Base-by-base conservation (phyloP, 2,113 vertebrate genomes). In the Atrichornis clamosus region DNA sequence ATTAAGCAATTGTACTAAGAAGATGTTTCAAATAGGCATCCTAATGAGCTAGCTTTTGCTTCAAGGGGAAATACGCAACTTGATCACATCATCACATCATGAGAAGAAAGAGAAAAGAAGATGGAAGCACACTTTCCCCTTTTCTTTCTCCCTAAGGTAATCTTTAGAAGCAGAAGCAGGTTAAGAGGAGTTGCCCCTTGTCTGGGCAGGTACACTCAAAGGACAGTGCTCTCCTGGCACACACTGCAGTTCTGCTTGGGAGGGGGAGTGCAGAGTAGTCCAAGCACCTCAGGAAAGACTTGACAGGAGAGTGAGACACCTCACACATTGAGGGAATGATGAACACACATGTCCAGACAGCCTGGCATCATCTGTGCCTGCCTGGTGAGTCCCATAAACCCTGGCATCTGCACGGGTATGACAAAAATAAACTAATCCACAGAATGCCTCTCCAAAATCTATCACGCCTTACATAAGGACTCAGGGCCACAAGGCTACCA, bases 401-500 rank as follows among this genome's bases (percentile, higher is more conserved):
- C 14, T 0, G 0, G 18, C 0, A 0, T 14, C 62, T 60, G 74
- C 13, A 55, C 24, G 18, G 14, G 2, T 19, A 30, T 0, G 0
- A 84, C 32, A 42, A 67, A 90, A 89, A 70, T 5, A 21, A 56
- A 62, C 41, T 8, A 65, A 58, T 10, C 42, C 67, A 70, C 9
- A 80, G 21, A 60, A 15, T 2, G 0, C 9, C 28, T 62, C 49
- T 86, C 76, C 15, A 5, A 63, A 69, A 77, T 30, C 23, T 35
- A 10, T 17, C 50, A 35, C 18, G 33, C 18, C 33, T 49, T 30
- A 22, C 64, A 35, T 13, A 35, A 1, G 9, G 44, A 18, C 33
- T 68, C 39, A 5, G 15, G 42, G 35, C 72, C 88, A 27, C 80
- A 41, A 68, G 28, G 75, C 62, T 33, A 17, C 70, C 47, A 22